Evolutionary conservation across 2,888 invertebrate genomes (phyloP), one percentile per base, ranked within the genome.

Genomic region (Aricia artaxerxes): DNA sequence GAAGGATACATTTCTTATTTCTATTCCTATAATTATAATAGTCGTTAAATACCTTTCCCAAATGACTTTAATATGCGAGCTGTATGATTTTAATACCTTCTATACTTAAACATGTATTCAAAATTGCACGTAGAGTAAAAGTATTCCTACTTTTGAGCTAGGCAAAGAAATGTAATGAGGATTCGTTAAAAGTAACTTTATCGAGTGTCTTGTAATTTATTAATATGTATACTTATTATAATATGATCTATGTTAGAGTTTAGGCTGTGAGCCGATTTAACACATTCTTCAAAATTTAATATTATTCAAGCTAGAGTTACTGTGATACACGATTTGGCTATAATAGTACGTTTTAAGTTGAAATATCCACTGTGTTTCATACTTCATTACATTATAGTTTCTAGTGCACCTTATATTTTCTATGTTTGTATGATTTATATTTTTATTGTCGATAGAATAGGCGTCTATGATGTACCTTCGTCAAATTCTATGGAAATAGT

Each of bases 261-360:
- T 92, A 94, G 92, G 93, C 93, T 94, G 93, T 92, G 91, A 92
- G 86, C 90, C 93, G 92, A 92, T 91, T 90, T 87, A 88, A 91
- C 90, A 91, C 89, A 89, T 91, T 91, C 91, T 92, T 91, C 89
- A 91, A 91, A 90, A 91, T 89, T 90, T 89, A 88, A 92, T 90
- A 90, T 90, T 90, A 90, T 90, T 91, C 93, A 94, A 88, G 93
- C 94, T 94, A 94, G 93, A 94, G 93, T 93, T 93, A 91, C 93
- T 94, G 94, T 93, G 93, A 94, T 93, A 94, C 92, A 92, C 89
- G 90, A 90, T 90, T 85, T 92, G 93, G 91, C 94, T 91, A 91
- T 89, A 91, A 90, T 69, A 88, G 84, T 90, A 87, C 88, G 87
- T 91, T 90, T 90, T 92, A 88, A 87, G 88, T 69, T 69, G 35